A percentile compares a stretch with the other conserved stretches of the same genome.
phyloP scores from a whole-genome alignment of 2,888 invertebrate genomes.

The Galerucella calmariensis region DNA sequence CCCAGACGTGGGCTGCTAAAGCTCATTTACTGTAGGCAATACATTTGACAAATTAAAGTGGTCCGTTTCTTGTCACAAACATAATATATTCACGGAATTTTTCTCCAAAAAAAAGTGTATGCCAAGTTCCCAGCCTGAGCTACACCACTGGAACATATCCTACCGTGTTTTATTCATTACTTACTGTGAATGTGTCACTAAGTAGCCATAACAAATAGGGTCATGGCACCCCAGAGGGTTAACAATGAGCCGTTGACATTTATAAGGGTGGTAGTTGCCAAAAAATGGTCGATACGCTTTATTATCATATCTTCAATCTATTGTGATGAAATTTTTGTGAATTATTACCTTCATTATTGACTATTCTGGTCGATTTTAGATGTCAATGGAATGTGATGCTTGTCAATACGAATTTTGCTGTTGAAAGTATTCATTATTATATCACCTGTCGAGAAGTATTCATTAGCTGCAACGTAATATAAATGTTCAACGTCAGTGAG shows the following conservation, averaged over 20 bases:
- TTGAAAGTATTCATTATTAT: constrained; percentile 11
- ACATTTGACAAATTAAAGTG: too few species aligned
- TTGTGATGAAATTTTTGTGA: constrained; percentile 38
- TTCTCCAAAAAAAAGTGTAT: too few species aligned
- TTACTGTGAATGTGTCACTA: constrained; percentile 53
- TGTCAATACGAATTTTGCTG: constrained; percentile 31
- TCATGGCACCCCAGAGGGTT: constrained; percentile 47
- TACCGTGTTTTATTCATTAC: constrained; percentile 48
- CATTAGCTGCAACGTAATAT: background rate
- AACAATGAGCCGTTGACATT: constrained; percentile 51
- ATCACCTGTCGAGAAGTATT: constrained; percentile 24
- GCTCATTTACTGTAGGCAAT: too few species aligned
- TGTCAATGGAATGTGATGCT: constrained; percentile 34
- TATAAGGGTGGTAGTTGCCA: constrained; percentile 49
- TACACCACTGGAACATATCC: constrained; percentile 38
- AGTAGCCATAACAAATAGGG: constrained; percentile 59
- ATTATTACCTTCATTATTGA: constrained; percentile 40
- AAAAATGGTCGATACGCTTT: constrained; percentile 42
- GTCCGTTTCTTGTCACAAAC: too few species aligned
- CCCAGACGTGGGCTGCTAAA: too few species aligned
- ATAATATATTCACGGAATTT: too few species aligned
- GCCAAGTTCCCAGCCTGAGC: background rate
- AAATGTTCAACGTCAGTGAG: too few species aligned
- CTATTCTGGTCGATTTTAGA: constrained; percentile 32
- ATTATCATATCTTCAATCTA: constrained; percentile 43